Percentiles rank a stretch among this genome's conserved stretches.
Evolutionary conservation across 2,113 vertebrate genomes (phyloP).

Genomic region (Lepus europaeus): DNA sequence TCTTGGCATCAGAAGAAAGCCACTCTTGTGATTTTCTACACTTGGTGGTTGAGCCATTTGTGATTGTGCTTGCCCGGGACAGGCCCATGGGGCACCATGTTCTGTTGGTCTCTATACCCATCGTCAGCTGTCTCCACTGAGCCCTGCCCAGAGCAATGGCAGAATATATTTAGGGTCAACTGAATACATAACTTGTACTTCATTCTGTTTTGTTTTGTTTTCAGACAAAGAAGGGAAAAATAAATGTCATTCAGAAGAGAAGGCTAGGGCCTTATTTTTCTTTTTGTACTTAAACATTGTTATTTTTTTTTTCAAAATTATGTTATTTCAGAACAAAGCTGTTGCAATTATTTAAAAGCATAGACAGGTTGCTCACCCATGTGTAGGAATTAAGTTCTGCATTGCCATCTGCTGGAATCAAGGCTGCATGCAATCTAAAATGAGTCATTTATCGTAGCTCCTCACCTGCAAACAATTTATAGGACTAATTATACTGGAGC

Average conservation of each 20-base stretch:
- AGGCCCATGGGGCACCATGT: too few species aligned
- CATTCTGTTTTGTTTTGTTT: constrained; percentile 14
- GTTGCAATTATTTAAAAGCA: background rate
- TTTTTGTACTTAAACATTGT: background rate
- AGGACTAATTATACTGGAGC: background rate
- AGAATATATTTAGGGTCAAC: background rate
- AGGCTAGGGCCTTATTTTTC: background rate
- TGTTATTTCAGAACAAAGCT: background rate
- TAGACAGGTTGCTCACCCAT: background rate
- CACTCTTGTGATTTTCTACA: background rate
- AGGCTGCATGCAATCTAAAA: background rate
- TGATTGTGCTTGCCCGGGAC: too few species aligned
- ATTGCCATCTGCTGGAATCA: constrained; percentile 37
- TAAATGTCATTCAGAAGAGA: constrained; percentile 17
- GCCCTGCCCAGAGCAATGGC: background rate
- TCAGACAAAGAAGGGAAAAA: background rate
- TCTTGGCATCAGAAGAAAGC: background rate
- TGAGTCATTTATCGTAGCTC: background rate
- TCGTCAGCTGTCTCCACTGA: background rate
- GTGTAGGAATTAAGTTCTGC: constrained; percentile 21
- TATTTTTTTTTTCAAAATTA: background rate
- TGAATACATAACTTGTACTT: constrained; percentile 16
- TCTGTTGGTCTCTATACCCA: accelerated
- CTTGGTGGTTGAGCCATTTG: background rate
- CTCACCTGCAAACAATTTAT: background rate